Conservation (phyloP, 2,113 vertebrate species). For the human (Homo sapiens) region DNA sequence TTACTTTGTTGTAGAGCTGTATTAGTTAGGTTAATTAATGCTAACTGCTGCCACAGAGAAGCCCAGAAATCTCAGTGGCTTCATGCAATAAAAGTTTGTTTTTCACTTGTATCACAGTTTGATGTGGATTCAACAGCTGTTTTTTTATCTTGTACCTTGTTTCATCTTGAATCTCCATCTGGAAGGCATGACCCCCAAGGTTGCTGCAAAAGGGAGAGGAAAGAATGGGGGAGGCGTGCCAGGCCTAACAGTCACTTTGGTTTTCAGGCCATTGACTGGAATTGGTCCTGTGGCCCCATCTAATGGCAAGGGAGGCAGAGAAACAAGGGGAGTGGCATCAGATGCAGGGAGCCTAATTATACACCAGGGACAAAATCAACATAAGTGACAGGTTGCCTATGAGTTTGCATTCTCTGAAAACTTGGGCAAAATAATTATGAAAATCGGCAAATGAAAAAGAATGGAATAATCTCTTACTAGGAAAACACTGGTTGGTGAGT, state of each 20-base stretch:
- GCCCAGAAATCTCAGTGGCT: neutral
- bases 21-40: neutral
- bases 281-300: fast-evolving
- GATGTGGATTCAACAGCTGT: neutral
- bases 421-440: neutral
- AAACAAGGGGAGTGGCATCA: fast-evolving
- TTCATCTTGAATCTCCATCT: neutral
- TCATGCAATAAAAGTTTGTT: neutral
- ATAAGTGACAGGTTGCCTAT: too few species aligned
- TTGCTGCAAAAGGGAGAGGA: fast-evolving
- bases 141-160: neutral
- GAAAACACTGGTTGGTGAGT: neutral
- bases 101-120: neutral
- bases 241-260: fast-evolving
- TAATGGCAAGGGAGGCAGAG: neutral
- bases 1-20: neutral
- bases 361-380: too few species aligned
- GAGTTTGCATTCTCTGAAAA: neutral
- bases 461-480: neutral
- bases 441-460: neutral
- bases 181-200: neutral
- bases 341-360: fast-evolving
- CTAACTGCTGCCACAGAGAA: neutral
- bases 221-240: fast-evolving
- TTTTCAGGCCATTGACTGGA: neutral